Percentiles rank a stretch among this genome's conserved stretches.
These are phyloP conservation scores for Buathra laborator DNA, from an alignment of 2,888 invertebrate species.

Conservation along the genomic window DNA sequence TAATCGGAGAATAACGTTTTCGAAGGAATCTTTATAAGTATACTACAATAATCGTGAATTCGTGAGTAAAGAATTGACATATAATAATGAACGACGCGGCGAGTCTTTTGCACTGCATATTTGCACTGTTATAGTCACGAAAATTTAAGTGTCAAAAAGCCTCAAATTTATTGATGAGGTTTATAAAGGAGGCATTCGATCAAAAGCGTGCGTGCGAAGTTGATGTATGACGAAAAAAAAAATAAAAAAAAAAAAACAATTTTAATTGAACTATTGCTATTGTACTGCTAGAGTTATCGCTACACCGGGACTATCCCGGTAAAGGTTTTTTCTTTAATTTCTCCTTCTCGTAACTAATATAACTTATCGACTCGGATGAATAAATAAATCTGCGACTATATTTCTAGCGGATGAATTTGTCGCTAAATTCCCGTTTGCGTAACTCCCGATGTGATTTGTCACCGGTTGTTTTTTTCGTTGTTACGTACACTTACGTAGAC, in stretches of 20 bases:
- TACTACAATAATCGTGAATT: conserved; percentile 6
- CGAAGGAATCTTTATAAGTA: not conserved
- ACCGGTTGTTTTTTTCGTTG: not conserved
- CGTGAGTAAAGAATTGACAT: not conserved
- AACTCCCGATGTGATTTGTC: not conserved
- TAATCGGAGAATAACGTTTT: not conserved
- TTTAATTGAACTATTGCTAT: not conserved
- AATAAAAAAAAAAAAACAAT: not conserved
- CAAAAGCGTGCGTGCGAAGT: no score
- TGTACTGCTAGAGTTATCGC: not conserved
- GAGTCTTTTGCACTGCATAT: not conserved
- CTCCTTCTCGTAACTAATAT: not conserved
- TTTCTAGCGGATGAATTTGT: conserved; percentile 3
- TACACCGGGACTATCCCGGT: not conserved
- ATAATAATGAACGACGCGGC: conserved; percentile 3
- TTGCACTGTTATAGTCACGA: not conserved
- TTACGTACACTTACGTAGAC: conserved; percentile 34
- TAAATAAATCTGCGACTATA: conserved; percentile 9
- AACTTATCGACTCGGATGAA: not conserved
- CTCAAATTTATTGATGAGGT: not conserved
- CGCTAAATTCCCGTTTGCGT: conserved; percentile 10
- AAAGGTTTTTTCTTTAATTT: not conserved
- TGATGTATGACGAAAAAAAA: not conserved
- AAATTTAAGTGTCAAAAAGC: not conserved
- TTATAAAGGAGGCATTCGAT: no score